Base-by-base conservation (phyloP, 2,113 vertebrate genomes). In the Typhlomys cinereus region DNA sequence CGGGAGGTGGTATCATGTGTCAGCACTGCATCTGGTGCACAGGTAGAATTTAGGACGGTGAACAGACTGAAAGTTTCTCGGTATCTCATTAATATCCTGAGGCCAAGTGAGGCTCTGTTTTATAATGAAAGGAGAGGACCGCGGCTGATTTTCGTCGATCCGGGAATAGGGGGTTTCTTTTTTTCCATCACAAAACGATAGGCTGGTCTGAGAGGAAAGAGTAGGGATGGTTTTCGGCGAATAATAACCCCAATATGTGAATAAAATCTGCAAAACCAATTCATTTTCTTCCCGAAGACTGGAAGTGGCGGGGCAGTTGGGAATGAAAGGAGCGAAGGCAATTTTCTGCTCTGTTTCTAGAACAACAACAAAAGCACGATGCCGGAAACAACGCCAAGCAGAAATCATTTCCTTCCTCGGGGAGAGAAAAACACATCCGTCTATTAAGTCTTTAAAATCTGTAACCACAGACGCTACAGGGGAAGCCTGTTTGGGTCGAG, bases 361-460 rank as follows among this genome's bases (percentile, higher is more conserved):
- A 57, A 67, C 29, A 5, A 79, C 79, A 80, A 87, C 69, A 85
- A 48, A 64, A 92, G 46, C 84, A 83, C 0, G 46, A 85, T 20
- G 95, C 64, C 2, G 0, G 50, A 87, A 69, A 59, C 82, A 48
- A 27, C 0, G 12, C 94, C 94, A 95, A 95, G 83, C 69, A 85
- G 79, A 94, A 90, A 84, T 76, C 86, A 67, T 90, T 92, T 92
- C 90, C 70, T 92, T 92, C 66, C 79, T 78, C 15, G 0, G 85
- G 90, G 74, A 88, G 7, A 75, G 88, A 86, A 89, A 94, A 80
- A 76, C 85, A 92, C 64, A 92, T 61, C 82, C 36, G 21, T 84
- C 83, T 93, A 96, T 89, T 94, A 95, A 92, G 89, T 69, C 88
- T 92, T 93, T 94, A 85, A 88, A 92, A 90, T 88, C 94, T 39